Conservation (phyloP, 1,140 invertebrate genomes). For the Drosophila pachea region DNA sequence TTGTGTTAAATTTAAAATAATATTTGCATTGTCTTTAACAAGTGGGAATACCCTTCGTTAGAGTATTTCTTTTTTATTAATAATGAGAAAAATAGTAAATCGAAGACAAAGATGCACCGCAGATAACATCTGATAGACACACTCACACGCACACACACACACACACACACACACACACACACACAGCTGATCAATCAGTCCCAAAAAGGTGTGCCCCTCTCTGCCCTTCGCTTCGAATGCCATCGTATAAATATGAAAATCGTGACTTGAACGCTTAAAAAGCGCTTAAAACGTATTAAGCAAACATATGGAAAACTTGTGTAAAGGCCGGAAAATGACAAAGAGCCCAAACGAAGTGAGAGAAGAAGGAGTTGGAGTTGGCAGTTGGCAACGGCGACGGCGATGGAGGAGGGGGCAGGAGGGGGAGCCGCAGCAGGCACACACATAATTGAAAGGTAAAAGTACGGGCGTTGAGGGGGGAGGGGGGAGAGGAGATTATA, state of each 20-base stretch:
- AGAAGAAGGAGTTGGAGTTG: not conserved
- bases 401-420: not conserved
- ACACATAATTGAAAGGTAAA: slow-evolving; percentile 68
- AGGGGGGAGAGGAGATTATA: slow-evolving; percentile 34
- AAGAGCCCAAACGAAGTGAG: slow-evolving; percentile 35
- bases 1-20: not conserved
- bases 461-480: slow-evolving; percentile 3
- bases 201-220: slow-evolving; percentile 41
- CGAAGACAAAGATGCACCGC: slow-evolving; percentile 51
- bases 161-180: slow-evolving; percentile 20
- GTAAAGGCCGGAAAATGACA: slow-evolving; percentile 53
- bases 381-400: too few relatives aligned
- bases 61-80: not conserved
- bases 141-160: slow-evolving; percentile 35
- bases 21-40: not conserved
- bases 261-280: slow-evolving; percentile 77
- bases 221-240: slow-evolving; percentile 9
- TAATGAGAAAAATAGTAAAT: slow-evolving; percentile 52
- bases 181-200: slow-evolving; percentile 67
- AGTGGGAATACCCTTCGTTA: not conserved
- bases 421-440: not conserved
- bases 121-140: slow-evolving; percentile 59
- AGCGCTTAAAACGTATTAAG: slow-evolving; percentile 76
- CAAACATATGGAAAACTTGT: slow-evolving; percentile 76
- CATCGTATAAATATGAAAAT: slow-evolving; percentile 71